Evolutionary conservation across 2,797 vertebrate species (phyloP).

Genomic region (Chaunax sp.): DNA sequence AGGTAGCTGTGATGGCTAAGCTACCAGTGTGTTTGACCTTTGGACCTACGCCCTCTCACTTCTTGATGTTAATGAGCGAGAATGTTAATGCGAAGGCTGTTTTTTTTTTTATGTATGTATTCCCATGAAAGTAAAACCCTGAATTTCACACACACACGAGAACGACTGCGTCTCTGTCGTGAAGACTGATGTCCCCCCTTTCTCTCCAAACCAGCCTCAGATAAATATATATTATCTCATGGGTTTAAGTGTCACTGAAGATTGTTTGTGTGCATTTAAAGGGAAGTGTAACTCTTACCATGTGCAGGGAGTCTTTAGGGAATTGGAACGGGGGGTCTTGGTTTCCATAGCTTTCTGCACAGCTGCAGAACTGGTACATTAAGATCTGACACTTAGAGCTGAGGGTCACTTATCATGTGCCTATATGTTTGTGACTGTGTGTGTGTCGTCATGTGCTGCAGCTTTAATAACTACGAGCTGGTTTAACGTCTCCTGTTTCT

Average conservation of each 20-base stretch:
- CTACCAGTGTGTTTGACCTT: slow-evolving; percentile 20
- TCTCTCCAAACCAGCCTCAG: slow-evolving; percentile 16
- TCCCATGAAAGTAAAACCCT: neutral
- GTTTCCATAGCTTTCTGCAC: slow-evolving; percentile 38
- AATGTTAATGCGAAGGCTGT: too few species aligned
- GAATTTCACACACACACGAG: neutral
- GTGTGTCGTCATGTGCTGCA: neutral
- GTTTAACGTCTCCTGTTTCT: neutral
- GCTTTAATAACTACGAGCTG: neutral
- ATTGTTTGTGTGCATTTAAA: slow-evolving; percentile 50
- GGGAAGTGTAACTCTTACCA: slow-evolving; percentile 54
- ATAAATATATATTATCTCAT: slow-evolving; percentile 50
- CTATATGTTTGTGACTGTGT: neutral
- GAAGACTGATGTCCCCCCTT: slow-evolving; percentile 37
- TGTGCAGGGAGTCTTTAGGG: slow-evolving; percentile 51
- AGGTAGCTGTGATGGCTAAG: slow-evolving; percentile 33
- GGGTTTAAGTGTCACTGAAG: slow-evolving; percentile 46
- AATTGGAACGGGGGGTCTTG: slow-evolving; percentile 42
- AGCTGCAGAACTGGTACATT: slow-evolving; percentile 17
- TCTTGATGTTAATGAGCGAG: too few species aligned
- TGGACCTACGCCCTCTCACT: too few species aligned
- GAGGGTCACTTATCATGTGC: slow-evolving; percentile 12
- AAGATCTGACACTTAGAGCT: slow-evolving; percentile 14
- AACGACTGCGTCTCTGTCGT: slow-evolving; percentile 13
- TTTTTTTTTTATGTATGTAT: too few species aligned